Percentiles rank a stretch among this genome's conserved stretches.
Evolutionary conservation across 2,888 invertebrate species (phyloP).

Genomic region (Scrobipalpa atriplicella): DNA sequence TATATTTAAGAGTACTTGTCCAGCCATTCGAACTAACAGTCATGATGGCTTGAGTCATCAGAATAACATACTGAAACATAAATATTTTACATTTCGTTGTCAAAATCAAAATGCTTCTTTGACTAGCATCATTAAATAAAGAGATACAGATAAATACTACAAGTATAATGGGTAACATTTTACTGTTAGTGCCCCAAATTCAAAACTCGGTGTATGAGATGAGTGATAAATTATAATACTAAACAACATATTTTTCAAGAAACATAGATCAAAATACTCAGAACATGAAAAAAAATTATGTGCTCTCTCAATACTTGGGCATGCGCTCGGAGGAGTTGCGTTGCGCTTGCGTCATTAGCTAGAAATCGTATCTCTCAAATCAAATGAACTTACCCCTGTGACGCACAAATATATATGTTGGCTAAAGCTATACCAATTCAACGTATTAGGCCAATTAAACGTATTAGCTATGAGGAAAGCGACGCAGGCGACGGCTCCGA

Average conservation of each 20-base stretch:
- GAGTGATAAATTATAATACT: no score
- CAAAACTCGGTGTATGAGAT: no score
- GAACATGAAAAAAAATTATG: no score
- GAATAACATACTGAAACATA: slow-evolving; percentile 58
- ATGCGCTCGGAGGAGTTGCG: no score
- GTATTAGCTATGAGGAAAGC: slow-evolving; percentile 41
- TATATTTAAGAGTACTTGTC: slow-evolving; percentile 47
- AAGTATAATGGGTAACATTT: no score
- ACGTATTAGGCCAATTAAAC: slow-evolving; percentile 28
- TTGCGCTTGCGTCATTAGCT: no score
- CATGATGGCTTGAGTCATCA: slow-evolving; percentile 60
- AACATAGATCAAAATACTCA: no score
- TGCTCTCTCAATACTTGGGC: no score
- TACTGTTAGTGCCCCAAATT: no score
- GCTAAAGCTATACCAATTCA: slow-evolving; percentile 31
- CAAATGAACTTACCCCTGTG: slow-evolving; percentile 56
- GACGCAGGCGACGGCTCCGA: slow-evolving; percentile 48
- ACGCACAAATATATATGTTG: slow-evolving; percentile 59
- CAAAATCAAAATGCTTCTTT: no score
- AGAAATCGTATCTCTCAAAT: not conserved
- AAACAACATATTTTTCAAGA: no score
- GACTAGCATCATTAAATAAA: not conserved
- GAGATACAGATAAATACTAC: no score
- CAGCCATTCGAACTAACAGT: slow-evolving; percentile 56
- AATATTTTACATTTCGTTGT: not conserved